Evolutionary conservation across 2,113 vertebrate species (phyloP).

Genomic region (Brachypteracias leptosomus): DNA sequence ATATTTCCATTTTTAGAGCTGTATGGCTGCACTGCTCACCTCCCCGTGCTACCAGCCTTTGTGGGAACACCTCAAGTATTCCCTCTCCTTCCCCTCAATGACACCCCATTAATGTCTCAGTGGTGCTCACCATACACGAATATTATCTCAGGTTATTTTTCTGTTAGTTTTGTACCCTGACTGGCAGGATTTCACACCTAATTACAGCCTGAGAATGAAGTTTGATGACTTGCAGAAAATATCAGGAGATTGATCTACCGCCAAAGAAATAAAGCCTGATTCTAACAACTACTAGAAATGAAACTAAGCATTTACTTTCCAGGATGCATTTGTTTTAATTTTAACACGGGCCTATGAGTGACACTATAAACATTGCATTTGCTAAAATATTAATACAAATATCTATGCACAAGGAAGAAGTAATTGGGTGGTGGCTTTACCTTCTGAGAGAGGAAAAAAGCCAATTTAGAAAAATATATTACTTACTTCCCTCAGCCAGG

Average conservation of each 20-base stretch:
- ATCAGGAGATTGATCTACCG: constrained; percentile 19
- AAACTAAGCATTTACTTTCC: constrained; percentile 26
- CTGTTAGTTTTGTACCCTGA: not conserved
- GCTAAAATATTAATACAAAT: constrained; percentile 76
- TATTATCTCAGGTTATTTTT: not conserved
- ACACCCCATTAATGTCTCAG: not conserved
- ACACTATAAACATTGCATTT: constrained; percentile 54
- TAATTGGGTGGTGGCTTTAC: constrained; percentile 59
- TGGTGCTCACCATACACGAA: not conserved
- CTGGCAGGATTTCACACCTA: not conserved
- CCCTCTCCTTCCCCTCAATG: not conserved
- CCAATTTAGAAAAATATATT: constrained; percentile 45
- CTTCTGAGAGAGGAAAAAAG: constrained; percentile 57
- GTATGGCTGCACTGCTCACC: accelerated
- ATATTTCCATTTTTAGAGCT: not conserved
- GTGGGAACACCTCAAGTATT: not conserved
- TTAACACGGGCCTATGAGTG: constrained; percentile 43
- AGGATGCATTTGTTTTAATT: constrained; percentile 50
- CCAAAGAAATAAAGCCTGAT: constrained; percentile 39
- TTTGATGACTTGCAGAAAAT: constrained; percentile 24
- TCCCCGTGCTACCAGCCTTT: not conserved
- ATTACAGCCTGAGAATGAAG: not conserved
- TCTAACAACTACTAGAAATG: constrained; percentile 20
- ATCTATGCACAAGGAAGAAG: constrained; percentile 38
- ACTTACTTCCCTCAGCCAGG: constrained; percentile 42